Base-by-base conservation (phyloP, 2,888 invertebrate species). In the Suillia variegata region DNA sequence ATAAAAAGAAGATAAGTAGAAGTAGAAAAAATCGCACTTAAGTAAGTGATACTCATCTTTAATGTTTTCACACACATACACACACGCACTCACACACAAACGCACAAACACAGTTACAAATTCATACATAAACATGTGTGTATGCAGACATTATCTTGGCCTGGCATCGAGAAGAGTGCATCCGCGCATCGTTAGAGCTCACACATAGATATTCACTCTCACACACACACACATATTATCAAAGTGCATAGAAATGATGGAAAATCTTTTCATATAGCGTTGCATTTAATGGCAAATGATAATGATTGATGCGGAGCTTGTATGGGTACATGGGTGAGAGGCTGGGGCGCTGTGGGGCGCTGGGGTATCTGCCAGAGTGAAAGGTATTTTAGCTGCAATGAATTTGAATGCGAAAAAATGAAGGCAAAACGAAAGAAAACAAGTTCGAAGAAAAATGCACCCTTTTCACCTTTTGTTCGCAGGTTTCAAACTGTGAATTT, bases 231-330 rank as follows among this genome's bases (percentile, higher is more conserved):
- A 4, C 5, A 13, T 20, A 45, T 45, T 18, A 45, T 45, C 45
- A 45, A 45, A 45, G 45, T 45, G 45, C 45, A 45, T 45, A 45
- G 45, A 45, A 45, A 45, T 45, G 45, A 45, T 17, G 45, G 18
- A n/a, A n/a, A n/a, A 45, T 45, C 45, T 45, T 38, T 38, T 38
- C 38, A 38, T 38, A 38, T n/a, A 38, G 48, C 52, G 58, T 56
- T 71, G 71, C 71, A 69, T 68, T 74, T 73, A 71, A 71, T 69
- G 70, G 71, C 75, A 70, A 72, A 72, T 74, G 71, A 72, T 72
- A 70, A 70, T 71, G 70, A 71, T 74, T 72, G 75, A 74, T 70
- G 72, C 69, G 64, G 57, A 62, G n/a, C 42, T 42, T 5, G 10
- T 15, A 17, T n/a, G 42, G n/a, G 31, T 31, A 31, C 31, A 6